Base-by-base conservation (phyloP, 2,797 vertebrate species). In the Apodemus agrarius region DNA sequence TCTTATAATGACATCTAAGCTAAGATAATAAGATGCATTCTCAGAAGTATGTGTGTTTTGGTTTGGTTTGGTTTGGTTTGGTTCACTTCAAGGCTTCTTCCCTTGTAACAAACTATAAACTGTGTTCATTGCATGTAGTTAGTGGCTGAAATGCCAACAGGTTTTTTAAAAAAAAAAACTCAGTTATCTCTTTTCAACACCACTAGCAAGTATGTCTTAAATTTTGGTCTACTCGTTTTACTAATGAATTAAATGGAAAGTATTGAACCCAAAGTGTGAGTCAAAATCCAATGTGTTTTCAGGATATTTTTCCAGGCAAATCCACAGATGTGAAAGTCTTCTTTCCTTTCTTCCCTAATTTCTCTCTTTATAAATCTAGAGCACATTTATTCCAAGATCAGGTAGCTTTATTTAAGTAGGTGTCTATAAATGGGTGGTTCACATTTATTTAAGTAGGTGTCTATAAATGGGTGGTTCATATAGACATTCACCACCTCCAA, bases 211-310 rank as follows among this genome's bases (percentile, higher is more conserved):
- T 31, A 3, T 22, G 80, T 82, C 57, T 75, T 96, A 84, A 78
- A 88, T 86, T 96, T 83, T 78, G n/a, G 76, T 89, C 87, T 87
- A 83, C 69, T 67, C 82, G 40, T 11, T 93, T 65, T 75, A 87
- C 65, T 49, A 84, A 90, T 46, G 26, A 46, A 95, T 88, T 93
- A 87, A 89, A 94, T 16, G 52, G 96, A 91, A 96, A 97, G 54
- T 91, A 96, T 91, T 96, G 94, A 96, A 76, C 75, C 22, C 76
- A 87, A 90, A 67, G 46, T 67, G 17, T 91, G 87, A 88, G 76
- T 93, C 46, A n/a, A 94, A 89, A 96, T 67, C 80, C 16, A 65
- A 75, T 76, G 52, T 67, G 6, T 61, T 88, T 65, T 84, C 90
- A 94, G 63, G 89, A 90, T 6, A 80, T 8, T 75, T 76, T 83